phyloP scores from a whole-genome alignment of 2,797 vertebrate genomes.

The Characodon lateralis region DNA sequence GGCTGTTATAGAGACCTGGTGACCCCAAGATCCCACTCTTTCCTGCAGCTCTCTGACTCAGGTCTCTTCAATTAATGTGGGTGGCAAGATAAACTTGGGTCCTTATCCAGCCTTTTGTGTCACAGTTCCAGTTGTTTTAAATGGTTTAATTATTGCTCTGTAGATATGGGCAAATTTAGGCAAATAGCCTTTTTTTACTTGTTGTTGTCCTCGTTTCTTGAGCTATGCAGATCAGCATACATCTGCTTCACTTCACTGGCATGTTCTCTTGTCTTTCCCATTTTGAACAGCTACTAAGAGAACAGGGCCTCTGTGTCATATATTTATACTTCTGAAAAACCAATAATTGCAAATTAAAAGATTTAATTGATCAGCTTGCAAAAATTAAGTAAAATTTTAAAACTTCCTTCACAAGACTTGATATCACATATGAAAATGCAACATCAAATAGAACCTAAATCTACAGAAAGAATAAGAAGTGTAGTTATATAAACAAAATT shows the following conservation, averaged over 20 bases:
- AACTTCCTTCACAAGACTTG: neutral
- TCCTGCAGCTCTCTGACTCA: neutral
- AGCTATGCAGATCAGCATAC: neutral
- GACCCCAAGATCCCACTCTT: neutral
- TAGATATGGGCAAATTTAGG: neutral
- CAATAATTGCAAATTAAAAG: neutral
- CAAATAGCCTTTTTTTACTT: neutral
- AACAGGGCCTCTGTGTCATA: neutral
- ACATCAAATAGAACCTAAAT: neutral
- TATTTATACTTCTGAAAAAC: neutral
- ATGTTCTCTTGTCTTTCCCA: neutral
- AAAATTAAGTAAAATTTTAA: neutral
- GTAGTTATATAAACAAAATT: neutral
- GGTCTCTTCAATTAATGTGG: neutral
- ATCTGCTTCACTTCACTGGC: neutral
- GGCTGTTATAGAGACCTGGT: no score
- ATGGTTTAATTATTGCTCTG: neutral
- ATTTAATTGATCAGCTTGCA: neutral
- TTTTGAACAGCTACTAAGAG: neutral
- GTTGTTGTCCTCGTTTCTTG: neutral
- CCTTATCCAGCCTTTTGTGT: neutral
- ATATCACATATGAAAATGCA: neutral
- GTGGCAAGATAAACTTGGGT: neutral
- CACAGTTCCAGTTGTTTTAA: neutral
- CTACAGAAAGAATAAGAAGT: neutral